phyloP scores from a whole-genome alignment of 2,797 vertebrate species.

The Ptychobarbus kaznakovi region DNA sequence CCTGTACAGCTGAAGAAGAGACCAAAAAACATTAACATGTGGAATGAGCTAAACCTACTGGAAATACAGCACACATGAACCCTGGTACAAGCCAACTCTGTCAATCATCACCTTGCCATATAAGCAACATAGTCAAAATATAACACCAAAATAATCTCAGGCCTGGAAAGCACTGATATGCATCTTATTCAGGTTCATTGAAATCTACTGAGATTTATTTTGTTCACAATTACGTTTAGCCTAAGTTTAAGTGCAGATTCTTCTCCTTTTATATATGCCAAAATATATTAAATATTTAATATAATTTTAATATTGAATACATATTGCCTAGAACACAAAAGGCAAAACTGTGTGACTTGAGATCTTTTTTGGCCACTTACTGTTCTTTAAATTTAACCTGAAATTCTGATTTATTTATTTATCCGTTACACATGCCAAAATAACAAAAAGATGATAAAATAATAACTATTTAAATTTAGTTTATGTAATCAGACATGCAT shows the following conservation, averaged over 20 bases:
- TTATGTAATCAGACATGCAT: background rate
- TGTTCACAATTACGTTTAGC: background rate
- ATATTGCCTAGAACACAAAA: background rate
- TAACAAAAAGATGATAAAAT: background rate
- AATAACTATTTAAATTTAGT: too few relatives aligned
- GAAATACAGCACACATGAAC: conserved; percentile 13
- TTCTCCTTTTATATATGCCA: background rate
- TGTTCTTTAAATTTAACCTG: background rate
- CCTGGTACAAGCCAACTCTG: background rate
- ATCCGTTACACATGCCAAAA: background rate
- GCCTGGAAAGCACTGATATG: background rate
- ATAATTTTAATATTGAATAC: background rate
- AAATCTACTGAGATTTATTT: background rate
- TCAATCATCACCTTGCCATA: conserved; percentile 23
- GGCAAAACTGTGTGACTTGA: background rate
- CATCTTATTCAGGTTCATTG: background rate
- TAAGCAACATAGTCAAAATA: background rate
- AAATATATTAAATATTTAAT: background rate
- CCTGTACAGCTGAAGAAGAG: background rate
- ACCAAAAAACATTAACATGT: background rate
- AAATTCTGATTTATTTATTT: background rate
- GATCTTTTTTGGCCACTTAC: background rate
- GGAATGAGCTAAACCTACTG: conserved; percentile 16
- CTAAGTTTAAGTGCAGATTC: background rate
- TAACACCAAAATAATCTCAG: background rate